These are phyloP conservation scores for Conomelus anceps DNA, from an alignment of 2,888 invertebrate species.

Conservation along the genomic window DNA sequence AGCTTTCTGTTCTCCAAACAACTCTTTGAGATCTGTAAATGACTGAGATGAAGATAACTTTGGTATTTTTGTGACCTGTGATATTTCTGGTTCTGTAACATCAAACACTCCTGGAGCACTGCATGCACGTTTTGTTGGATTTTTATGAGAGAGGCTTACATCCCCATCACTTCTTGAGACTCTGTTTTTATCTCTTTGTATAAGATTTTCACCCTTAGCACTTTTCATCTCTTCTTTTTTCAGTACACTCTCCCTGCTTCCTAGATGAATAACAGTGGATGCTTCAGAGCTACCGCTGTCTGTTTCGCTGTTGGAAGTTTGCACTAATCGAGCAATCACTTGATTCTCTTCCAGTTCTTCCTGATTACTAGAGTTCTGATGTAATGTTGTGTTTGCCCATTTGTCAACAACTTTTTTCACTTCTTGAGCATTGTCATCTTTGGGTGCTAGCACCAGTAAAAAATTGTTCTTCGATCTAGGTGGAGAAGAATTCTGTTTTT, in stretches of 20 bases:
- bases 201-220: conserved; percentile 13
- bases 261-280: conserved; percentile 37
- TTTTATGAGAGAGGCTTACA: conserved; percentile 14
- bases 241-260: conserved; percentile 26
- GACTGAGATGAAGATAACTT: conserved; percentile 50
- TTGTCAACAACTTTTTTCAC: conserved; percentile 43
- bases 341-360: conserved; percentile 21
- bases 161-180: conserved; percentile 23
- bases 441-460: conserved; percentile 44
- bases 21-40: conserved; percentile 67
- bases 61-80: neutral
- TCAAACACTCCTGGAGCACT: conserved; percentile 25
- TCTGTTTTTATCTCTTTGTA: conserved; percentile 21
- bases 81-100: conserved; percentile 39
- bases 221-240: conserved; percentile 17
- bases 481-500: conserved; percentile 23
- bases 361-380: conserved; percentile 17
- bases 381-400: conserved; percentile 43
- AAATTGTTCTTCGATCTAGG: conserved; percentile 42
- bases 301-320: conserved; percentile 55
- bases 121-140: conserved; percentile 22
- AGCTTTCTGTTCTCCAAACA: conserved; percentile 66
- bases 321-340: conserved; percentile 36
- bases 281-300: conserved; percentile 43
- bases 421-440: conserved; percentile 37